These are phyloP conservation scores for Bryconaethiops microstoma DNA, from an alignment of 2,797 vertebrate genomes.

Conservation along the genomic window DNA sequence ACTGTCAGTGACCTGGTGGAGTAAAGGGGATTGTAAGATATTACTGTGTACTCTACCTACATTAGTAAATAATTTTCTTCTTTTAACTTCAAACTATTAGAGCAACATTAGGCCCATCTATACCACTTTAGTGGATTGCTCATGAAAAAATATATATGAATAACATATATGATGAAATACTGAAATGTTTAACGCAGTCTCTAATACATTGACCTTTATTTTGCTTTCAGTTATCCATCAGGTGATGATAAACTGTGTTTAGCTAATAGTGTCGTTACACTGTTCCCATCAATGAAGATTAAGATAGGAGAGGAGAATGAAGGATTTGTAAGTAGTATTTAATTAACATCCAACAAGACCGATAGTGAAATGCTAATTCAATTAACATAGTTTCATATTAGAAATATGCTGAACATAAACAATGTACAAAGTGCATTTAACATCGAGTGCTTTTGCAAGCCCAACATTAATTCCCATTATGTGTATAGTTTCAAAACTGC, in stretches of 20 bases:
- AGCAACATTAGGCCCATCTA: background rate
- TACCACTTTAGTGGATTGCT: background rate
- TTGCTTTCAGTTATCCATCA: conserved; percentile 29
- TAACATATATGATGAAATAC: too few relatives aligned
- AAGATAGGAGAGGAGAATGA: conserved; percentile 39
- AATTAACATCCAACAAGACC: background rate
- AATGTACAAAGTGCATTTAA: too few relatives aligned
- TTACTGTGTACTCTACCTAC: background rate
- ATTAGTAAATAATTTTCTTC: background rate
- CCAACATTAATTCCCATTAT: background rate
- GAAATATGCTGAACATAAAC: too few relatives aligned
- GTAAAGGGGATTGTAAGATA: conserved; percentile 31
- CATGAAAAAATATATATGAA: background rate
- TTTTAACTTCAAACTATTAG: background rate
- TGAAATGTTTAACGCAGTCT: background rate
- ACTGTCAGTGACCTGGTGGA: conserved; percentile 35
- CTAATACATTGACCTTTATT: background rate
- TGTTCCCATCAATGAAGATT: conserved; percentile 39
- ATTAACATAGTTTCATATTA: too few relatives aligned
- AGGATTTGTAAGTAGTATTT: conserved; percentile 44
- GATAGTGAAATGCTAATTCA: background rate
- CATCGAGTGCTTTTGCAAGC: background rate
- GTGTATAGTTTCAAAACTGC: background rate
- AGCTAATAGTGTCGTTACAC: conserved; percentile 25
- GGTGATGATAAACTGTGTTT: conserved; percentile 31